Evolutionary conservation across 1,140 invertebrate species (phyloP).

Genomic region (Bombus confusus): DNA sequence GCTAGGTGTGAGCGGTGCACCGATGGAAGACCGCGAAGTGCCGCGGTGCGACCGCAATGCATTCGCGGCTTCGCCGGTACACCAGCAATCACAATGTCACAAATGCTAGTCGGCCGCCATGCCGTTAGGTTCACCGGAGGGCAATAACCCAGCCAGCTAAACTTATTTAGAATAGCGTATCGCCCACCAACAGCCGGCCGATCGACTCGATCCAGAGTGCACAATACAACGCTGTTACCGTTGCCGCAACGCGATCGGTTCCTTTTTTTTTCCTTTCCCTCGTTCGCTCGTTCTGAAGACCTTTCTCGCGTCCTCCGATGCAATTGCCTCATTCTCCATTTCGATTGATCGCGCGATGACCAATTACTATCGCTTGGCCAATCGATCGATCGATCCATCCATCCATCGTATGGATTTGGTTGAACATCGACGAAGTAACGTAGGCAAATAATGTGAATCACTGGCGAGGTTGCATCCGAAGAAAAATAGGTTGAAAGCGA

Average conservation of each 20-base stretch:
- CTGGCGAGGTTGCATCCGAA: too few species aligned
- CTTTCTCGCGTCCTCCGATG: conserved; percentile 23
- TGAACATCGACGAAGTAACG: too few species aligned
- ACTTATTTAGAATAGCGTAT: conserved; percentile 77
- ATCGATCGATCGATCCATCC: background rate
- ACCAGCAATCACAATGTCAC: conserved; percentile 74
- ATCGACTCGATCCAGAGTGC: conserved; percentile 42
- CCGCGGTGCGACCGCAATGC: conserved; percentile 60
- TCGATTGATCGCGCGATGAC: conserved; percentile 18
- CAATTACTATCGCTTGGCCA: background rate
- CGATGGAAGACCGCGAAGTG: conserved; percentile 62
- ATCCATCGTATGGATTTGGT: background rate
- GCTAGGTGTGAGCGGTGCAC: conserved; percentile 47
- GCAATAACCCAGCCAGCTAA: conserved; percentile 77
- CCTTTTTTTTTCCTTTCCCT: background rate
- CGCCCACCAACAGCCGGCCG: conserved; percentile 59
- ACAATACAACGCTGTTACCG: conserved; percentile 13
- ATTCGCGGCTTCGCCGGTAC: conserved; percentile 56
- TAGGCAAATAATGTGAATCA: too few species aligned
- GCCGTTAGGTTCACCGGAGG: conserved; percentile 78
- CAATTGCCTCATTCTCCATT: background rate
- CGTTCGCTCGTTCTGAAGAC: conserved; percentile 6
- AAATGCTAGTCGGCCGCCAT: conserved; percentile 71
- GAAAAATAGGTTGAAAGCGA: too few species aligned
- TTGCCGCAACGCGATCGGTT: conserved; percentile 29